Evolutionary conservation across 2,113 vertebrate species (phyloP).

Genomic region (Conger conger): DNA sequence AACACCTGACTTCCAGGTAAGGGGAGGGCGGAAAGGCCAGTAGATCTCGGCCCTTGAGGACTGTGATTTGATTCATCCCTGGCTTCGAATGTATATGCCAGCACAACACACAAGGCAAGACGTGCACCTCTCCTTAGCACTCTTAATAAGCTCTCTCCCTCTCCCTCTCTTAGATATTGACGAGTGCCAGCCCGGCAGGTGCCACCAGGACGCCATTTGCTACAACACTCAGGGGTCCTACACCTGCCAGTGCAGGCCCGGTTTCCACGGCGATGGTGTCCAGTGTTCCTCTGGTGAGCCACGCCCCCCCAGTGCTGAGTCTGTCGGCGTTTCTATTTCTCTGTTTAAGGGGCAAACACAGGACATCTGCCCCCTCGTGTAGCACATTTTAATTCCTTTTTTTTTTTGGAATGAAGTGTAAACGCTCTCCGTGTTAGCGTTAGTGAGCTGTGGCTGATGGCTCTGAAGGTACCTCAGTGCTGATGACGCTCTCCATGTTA

Average conservation of each 20-base stretch:
- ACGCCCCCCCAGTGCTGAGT: conserved; percentile 42
- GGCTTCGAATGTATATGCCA: too few species aligned
- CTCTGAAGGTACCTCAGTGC: too few species aligned
- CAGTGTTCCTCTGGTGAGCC: conserved; percentile 62
- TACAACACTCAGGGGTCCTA: conserved; percentile 85
- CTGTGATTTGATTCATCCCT: too few species aligned
- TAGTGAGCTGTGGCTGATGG: too few species aligned
- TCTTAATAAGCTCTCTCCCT: not conserved
- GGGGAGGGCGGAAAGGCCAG: too few species aligned
- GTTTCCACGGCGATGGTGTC: conserved; percentile 85
- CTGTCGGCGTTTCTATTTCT: not conserved
- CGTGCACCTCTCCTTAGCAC: too few species aligned
- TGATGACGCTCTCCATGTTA: too few species aligned
- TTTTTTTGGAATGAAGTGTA: not conserved
- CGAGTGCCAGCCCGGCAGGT: conserved; percentile 77
- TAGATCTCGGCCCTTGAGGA: too few species aligned
- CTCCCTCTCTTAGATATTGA: conserved; percentile 73
- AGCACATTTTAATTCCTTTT: not conserved
- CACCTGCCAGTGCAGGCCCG: conserved; percentile 79
- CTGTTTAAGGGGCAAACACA: not conserved
- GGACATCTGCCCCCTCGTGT: not conserved
- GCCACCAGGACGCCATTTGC: conserved; percentile 81
- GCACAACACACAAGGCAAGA: too few species aligned
- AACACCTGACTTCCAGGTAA: too few species aligned
- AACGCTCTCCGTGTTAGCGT: not conserved